Evolutionary conservation across 2,113 vertebrate species (phyloP), one percentile per base, ranked within the genome.

Genomic region (Falcunculus frontatus): DNA sequence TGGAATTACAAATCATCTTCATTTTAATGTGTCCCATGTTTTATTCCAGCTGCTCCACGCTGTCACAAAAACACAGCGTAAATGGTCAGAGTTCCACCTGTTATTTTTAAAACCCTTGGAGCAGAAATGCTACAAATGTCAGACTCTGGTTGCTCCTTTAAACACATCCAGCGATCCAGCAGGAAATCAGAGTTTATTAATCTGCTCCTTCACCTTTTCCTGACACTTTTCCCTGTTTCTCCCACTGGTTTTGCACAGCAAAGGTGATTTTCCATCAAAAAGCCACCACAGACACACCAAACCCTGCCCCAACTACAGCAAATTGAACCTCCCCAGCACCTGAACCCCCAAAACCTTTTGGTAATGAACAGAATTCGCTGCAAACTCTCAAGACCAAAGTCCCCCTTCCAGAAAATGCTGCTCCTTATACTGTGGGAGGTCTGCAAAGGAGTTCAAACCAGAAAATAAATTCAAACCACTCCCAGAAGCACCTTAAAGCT

Each of bases 1-100:
- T 0, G 3, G 13, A 33, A 11, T 23, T 37, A 85, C 11, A 80
- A 73, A 76, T 15, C 30, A 80, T 17, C 23, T 56, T 64, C 33
- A 33, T 15, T 32, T 41, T 10, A 25, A 20, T 0, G 5, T 8
- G 11, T 3, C 9, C 13, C 63, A 11, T 3, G 16, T 27, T 73
- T 21, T 7, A 52, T 6, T 59, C 42, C 53, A 69, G 81, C 77
- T 56, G 41, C 41, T 77, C 88, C 30, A 46, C 63, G 35, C 44
- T 35, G 39, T 42, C 59, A 59, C 60, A 82, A 53, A 41, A 47
- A 2, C 47, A 17, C 0, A 4, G 16, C 89, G 19, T 1, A 18
- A 60, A 49, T 6, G 2, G 41, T 10, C 65, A 32, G 33, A 53
- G 60, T 55, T 85, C n/a, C 47, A 65, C 55, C 20, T 3, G 16